Percentiles rank a stretch among this genome's conserved stretches.
Evolutionary conservation across 2,888 invertebrate species (phyloP).

Genomic region (Hydroisotoma schaefferi): DNA sequence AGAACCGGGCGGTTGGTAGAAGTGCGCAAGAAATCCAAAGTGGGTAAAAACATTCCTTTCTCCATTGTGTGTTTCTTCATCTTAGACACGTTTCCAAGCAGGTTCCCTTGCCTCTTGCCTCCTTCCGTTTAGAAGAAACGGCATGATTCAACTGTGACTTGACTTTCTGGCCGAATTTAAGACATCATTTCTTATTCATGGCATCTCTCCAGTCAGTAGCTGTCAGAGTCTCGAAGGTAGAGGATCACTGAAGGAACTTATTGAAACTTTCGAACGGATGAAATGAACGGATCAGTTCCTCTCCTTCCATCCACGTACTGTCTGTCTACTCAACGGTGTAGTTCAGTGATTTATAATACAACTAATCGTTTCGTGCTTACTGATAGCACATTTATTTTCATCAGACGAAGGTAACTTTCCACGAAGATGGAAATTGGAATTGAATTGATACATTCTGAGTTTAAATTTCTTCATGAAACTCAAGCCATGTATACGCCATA

Average conservation of each 20-base stretch:
- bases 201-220: constrained; percentile 27
- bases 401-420: no score
- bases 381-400: constrained; percentile 30
- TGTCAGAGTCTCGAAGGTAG: constrained; percentile 8
- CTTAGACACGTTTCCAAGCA: no score
- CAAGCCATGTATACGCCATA: no score
- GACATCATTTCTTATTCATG: constrained; percentile 28
- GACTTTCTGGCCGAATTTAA: constrained; percentile 19
- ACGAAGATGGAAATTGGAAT: no score
- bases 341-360: constrained; percentile 25
- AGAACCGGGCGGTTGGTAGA: not conserved
- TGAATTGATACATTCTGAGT: no score
- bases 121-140: no score
- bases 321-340: not conserved
- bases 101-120: no score
- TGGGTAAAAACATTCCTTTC: constrained; percentile 12
- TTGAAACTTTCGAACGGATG: constrained; percentile 6
- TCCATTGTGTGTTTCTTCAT: constrained; percentile 6
- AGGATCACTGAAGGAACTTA: constrained; percentile 13
- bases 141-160: constrained; percentile 16
- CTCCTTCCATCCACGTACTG: not conserved
- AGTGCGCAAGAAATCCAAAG: not conserved
- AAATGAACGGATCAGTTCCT: not conserved
- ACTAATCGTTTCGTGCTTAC: constrained; percentile 36
- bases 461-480: no score